Evolutionary conservation across 2,888 invertebrate species (phyloP), one percentile per base, ranked within the genome.

Genomic region (Drosophila macrospina): DNA sequence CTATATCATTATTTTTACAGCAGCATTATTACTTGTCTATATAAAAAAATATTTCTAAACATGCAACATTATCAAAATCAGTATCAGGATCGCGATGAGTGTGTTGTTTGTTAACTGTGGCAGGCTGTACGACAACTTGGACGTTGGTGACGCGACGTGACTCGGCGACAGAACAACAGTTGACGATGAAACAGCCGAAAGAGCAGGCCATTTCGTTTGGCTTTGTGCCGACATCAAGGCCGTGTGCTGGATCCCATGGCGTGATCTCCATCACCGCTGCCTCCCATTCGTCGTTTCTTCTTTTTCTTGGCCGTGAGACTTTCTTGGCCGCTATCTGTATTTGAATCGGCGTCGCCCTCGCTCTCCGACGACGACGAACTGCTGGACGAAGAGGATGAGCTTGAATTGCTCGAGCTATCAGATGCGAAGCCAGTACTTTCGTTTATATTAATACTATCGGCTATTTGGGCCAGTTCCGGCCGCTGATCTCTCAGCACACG

Each of bases 361-460:
- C 61, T 81, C 28, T 79, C 82, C 41, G 83, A 86, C 1, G 84
- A 89, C 15, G 91, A 90, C 28, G 91, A 91, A 56, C 90, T 90
- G 4, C 96, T 95, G n/a, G 96, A 96, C 55, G 96, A 96, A 61
- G 96, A 96, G 66, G 94, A 94, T 47, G 95, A 95, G 62, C 94
- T 95, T 1, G 95, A 95, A 79, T 96, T 97, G 81, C 97, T 97
- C 0, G 98, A 98, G 88, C 97, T 98, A 92, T 99, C 98, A 0
- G 98, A 98, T 30, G 98, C 98, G 51, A 98, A 95, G 13, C 98
- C 98, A 0, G 97, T 97, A 42, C 96, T 95, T 90, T 96, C 95
- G 85, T 94, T 96, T 60, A 98, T 93, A 92, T 98, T 98, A 85
- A 98, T 96, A 84, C 94, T 93, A 85, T 97, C 97, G 4, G 98